Evolutionary conservation across 2,888 invertebrate species (phyloP), one percentile per base, ranked within the genome.

Genomic region (Ptychoptera albimana): DNA sequence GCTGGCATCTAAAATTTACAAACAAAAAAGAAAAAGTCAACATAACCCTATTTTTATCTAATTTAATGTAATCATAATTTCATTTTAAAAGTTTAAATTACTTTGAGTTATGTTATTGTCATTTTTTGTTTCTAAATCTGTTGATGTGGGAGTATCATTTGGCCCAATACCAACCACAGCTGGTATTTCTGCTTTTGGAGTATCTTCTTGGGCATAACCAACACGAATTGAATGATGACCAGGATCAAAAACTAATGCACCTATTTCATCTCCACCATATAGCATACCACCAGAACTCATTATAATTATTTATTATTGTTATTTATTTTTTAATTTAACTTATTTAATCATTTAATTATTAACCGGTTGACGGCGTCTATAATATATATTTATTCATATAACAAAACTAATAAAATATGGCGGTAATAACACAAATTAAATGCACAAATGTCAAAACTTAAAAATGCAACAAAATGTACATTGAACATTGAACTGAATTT

Each of bases 171-270:
- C 96, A 30, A 93, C 83, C 37, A 86, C 82, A 0, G 92, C 83
- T 0, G 96, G 94, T 46, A 96, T 92, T 72, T 97, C 96, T 2
- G 92, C 91, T 70, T 97, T 98, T 2, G 98, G 98, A n/a, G 91
- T 88, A 61, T 99, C 98, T 63, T 98, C 98, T 57, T 87, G 87
- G 13, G 86, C 87, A 68, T 82, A 88, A 16, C 87, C 87, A 16
- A 81, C 82, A 45, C 86, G 70, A 43, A 86, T 64, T 0, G 89
- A 86, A 66, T 86, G 84, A 54, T 89, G 87, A 0, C 92, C 98
- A 8, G 94, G 82, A 64, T 99, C 98, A 59, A 98, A 94, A 31
- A 98, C 98, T 50, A 98, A 63, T 0, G 97, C 97, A 9, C 97
- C 97, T 50, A 99, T 97, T 66, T 98, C 98, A 70, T 99, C 98